phyloP scores from a whole-genome alignment of 2,888 invertebrate genomes.

The Orchestes rusci region DNA sequence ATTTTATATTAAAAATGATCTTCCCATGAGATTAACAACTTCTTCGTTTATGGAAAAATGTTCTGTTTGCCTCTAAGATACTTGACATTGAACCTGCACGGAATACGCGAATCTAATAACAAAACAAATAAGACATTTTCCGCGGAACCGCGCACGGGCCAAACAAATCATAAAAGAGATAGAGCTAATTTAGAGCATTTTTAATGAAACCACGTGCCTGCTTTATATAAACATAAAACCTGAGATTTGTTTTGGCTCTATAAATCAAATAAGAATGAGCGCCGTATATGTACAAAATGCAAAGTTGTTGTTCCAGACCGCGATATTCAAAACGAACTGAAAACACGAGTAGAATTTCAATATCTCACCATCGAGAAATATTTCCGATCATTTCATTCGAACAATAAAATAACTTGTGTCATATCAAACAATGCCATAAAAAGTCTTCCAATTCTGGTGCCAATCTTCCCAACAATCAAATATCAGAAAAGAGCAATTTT shows the following conservation, averaged over 20 bases:
- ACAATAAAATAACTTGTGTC: too few species aligned
- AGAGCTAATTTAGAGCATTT: constrained; percentile 27
- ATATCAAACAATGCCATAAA: too few species aligned
- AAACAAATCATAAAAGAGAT: constrained; percentile 13
- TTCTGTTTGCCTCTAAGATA: too few species aligned
- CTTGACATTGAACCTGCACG: too few species aligned
- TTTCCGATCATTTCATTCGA: too few species aligned
- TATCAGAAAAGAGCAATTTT: constrained; percentile 21
- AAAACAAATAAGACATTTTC: constrained; percentile 1
- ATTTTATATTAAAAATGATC: too few species aligned
- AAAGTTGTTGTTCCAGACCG: constrained; percentile 35
- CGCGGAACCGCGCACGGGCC: not conserved
- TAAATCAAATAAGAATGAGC: not conserved
- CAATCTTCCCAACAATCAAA: constrained; percentile 24
- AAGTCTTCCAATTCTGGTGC: constrained; percentile 13
- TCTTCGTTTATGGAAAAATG: too few species aligned
- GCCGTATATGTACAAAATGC: constrained; percentile 4
- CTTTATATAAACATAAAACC: constrained; percentile 18
- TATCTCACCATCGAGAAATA: too few species aligned
- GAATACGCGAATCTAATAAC: too few species aligned
- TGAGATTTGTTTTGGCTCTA: not conserved
- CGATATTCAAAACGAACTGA: constrained; percentile 42
- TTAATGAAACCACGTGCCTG: constrained; percentile 29
- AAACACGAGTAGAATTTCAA: too few species aligned
- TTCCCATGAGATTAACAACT: too few species aligned